Evolutionary conservation across 1,140 invertebrate genomes (phyloP).

Genomic region (Cotesia vestalis): DNA sequence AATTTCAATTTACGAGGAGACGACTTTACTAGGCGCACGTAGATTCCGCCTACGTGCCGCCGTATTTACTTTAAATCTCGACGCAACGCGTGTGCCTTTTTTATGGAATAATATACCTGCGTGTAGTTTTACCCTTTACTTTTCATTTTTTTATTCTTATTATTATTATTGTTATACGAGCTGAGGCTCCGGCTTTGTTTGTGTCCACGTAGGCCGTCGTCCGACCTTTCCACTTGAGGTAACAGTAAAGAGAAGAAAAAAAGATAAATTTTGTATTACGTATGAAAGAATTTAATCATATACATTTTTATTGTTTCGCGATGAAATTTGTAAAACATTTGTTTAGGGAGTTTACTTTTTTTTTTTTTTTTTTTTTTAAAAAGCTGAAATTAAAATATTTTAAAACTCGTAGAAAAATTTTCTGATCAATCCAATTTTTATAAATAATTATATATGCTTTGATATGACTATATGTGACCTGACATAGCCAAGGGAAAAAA

Average conservation of each 20-base stretch:
- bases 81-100: constrained; percentile 32
- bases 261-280: neutral
- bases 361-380: no score
- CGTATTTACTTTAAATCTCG: constrained; percentile 39
- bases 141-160: neutral
- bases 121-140: neutral
- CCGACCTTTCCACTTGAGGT: no score
- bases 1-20: constrained; percentile 51
- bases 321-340: no score
- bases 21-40: constrained; percentile 40
- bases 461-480: no score
- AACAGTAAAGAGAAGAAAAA: neutral
- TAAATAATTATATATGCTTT: no score
- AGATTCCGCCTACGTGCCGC: constrained; percentile 43
- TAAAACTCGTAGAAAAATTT: no score
- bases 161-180: neutral
- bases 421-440: no score
- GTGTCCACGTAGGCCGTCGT: constrained; percentile 2
- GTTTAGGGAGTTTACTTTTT: no score
- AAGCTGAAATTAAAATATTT: no score
- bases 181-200: neutral
- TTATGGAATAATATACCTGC: constrained; percentile 12
- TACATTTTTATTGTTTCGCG: no score
- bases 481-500: no score
- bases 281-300: no score